These are phyloP conservation scores for Metridium senile DNA, from an alignment of 92 coral and sea anemone species.

Conservation along the genomic window DNA sequence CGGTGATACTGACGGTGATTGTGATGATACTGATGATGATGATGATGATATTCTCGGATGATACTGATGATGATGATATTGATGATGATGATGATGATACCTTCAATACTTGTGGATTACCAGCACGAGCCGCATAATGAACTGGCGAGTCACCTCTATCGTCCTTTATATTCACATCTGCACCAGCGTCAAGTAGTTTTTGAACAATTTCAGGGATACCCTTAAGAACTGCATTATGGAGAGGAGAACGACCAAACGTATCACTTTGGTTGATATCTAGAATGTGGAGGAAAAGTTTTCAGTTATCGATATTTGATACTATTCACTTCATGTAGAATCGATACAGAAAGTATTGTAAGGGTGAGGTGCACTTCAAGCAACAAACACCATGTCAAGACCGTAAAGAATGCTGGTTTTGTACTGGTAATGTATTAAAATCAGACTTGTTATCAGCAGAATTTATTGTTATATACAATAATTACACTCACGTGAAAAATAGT, in stretches of 20 bases:
- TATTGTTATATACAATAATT: too few relatives aligned
- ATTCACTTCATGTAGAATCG: neutral
- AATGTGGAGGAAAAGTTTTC: neutral
- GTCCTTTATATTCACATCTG: conserved; percentile 28
- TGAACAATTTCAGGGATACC: conserved; percentile 17
- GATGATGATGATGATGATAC: neutral
- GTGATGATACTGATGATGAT: too few relatives aligned
- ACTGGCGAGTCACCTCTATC: conserved; percentile 35
- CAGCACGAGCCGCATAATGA: conserved; percentile 28
- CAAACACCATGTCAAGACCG: too few relatives aligned
- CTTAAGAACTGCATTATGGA: conserved; percentile 30
- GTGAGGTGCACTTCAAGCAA: too few relatives aligned
- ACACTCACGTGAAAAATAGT: too few relatives aligned
- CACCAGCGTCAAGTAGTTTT: conserved; percentile 18
- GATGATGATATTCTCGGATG: neutral
- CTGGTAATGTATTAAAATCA: too few relatives aligned
- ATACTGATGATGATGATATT: neutral
- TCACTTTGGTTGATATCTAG: conserved; percentile 25
- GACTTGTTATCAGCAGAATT: too few relatives aligned
- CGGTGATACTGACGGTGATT: too few relatives aligned
- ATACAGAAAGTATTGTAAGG: too few relatives aligned
- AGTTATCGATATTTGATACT: neutral
- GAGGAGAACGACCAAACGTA: conserved; percentile 29
- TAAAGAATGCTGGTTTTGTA: too few relatives aligned
- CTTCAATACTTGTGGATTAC: conserved; percentile 10